phyloP scores from a whole-genome alignment of 2,113 vertebrate species.

The Eulemur macaco region DNA sequence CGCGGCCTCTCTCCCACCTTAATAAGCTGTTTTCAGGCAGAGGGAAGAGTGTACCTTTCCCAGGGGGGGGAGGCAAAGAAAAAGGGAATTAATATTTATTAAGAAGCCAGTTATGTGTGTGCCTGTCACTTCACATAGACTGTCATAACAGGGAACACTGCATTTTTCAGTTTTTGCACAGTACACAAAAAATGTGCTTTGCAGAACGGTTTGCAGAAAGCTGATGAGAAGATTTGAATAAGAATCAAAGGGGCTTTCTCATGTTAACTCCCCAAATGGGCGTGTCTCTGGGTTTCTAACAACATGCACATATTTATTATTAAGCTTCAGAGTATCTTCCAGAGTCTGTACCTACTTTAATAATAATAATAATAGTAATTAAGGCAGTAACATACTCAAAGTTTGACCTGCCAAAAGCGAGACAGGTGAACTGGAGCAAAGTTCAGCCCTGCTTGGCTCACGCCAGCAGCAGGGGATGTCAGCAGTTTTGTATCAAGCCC shows the following conservation, averaged over 20 bases:
- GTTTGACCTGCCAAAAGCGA: not conserved
- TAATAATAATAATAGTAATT: no score
- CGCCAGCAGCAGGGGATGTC: not conserved
- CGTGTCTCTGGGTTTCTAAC: not conserved
- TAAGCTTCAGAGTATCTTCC: not conserved
- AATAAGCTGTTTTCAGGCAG: rapidly evolving
- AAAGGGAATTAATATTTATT: rapidly evolving
- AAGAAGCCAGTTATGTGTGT: no score
- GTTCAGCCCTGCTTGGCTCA: rapidly evolving
- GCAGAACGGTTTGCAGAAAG: not conserved
- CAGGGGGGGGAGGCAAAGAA: rapidly evolving
- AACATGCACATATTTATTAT: rapidly evolving
- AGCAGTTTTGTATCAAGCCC: not conserved
- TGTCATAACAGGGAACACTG: not conserved
- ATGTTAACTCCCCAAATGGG: rapidly evolving
- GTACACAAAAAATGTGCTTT: not conserved
- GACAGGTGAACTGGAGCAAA: not conserved
- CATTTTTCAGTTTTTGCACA: not conserved
- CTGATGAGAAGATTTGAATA: not conserved
- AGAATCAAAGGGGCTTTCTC: not conserved
- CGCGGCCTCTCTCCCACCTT: rapidly evolving
- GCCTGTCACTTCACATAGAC: rapidly evolving
- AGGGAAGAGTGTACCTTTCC: not conserved
- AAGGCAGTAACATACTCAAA: not conserved
- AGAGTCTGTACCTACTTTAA: not conserved